Evolutionary conservation across 2,797 vertebrate species (phyloP).

Genomic region (Coccyzus lansbergi): DNA sequence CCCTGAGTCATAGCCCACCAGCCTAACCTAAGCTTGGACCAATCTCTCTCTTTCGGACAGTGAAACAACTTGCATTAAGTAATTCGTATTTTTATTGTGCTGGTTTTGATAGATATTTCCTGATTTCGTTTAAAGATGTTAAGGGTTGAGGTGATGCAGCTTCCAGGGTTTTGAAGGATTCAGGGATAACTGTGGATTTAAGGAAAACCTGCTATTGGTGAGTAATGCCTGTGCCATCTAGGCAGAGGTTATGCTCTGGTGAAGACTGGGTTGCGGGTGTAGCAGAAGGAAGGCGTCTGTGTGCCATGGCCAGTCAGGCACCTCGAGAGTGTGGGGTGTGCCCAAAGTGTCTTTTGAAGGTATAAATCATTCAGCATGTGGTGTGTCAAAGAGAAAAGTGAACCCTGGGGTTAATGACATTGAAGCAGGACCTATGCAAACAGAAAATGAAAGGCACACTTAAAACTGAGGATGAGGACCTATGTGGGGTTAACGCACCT

Average conservation of each 20-base stretch:
- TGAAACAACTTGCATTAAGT: neutral
- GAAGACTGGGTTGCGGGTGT: neutral
- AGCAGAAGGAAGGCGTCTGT: neutral
- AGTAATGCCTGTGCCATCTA: neutral
- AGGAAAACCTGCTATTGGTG: neutral
- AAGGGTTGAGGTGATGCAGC: neutral
- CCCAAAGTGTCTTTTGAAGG: neutral
- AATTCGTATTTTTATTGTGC: neutral
- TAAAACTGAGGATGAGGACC: neutral
- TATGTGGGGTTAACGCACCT: neutral
- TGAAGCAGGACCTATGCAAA: neutral
- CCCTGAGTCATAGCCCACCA: neutral
- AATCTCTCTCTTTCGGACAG: neutral
- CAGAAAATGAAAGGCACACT: neutral
- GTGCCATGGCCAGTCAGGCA: fast-evolving
- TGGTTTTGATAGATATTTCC: neutral
- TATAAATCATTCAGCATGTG: neutral
- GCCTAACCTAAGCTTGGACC: neutral
- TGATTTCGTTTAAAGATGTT: neutral
- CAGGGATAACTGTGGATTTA: neutral
- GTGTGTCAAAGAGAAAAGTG: neutral
- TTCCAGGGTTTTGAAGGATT: neutral
- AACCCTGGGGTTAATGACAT: neutral
- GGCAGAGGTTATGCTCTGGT: neutral
- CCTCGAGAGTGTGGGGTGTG: fast-evolving